Conservation (phyloP, 2,113 vertebrate species). For the Oxyruncus cristatus region DNA sequence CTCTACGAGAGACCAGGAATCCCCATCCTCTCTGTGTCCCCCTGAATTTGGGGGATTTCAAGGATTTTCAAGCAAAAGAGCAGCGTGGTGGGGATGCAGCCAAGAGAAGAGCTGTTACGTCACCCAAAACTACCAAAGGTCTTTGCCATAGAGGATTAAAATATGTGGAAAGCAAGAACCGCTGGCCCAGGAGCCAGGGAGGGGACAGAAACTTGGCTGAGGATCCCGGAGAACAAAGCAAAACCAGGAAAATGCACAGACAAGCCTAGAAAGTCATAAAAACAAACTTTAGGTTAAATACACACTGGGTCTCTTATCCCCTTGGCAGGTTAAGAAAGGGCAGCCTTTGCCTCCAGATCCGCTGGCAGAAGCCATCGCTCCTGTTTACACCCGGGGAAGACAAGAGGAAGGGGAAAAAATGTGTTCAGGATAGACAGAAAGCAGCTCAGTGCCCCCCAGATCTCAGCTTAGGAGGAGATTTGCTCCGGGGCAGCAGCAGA, state of each 20-base stretch:
- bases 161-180: not conserved
- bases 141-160: not conserved
- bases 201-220: conserved; percentile 28
- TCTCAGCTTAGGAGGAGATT: not conserved
- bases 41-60: not conserved
- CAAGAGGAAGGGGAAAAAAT: not conserved
- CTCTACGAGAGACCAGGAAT: not conserved
- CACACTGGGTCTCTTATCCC: not conserved
- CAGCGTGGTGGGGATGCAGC: accelerated
- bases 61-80: not conserved
- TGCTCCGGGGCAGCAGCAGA: accelerated
- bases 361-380: not conserved
- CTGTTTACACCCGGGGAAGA: not conserved
- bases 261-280: conserved; percentile 20
- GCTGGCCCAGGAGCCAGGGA: not conserved
- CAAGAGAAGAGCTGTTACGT: not conserved
- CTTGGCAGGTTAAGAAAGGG: not conserved
- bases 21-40: not conserved
- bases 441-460: not conserved
- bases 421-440: not conserved
- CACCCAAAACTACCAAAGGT: not conserved
- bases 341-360: not conserved
- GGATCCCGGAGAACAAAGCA: not conserved
- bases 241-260: conserved; percentile 43
- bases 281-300: conserved; percentile 26